A percentile compares a stretch with the other conserved stretches of the same genome.
Evolutionary conservation across 2,888 invertebrate genomes (phyloP).

Genomic region (Anticlea derivata): DNA sequence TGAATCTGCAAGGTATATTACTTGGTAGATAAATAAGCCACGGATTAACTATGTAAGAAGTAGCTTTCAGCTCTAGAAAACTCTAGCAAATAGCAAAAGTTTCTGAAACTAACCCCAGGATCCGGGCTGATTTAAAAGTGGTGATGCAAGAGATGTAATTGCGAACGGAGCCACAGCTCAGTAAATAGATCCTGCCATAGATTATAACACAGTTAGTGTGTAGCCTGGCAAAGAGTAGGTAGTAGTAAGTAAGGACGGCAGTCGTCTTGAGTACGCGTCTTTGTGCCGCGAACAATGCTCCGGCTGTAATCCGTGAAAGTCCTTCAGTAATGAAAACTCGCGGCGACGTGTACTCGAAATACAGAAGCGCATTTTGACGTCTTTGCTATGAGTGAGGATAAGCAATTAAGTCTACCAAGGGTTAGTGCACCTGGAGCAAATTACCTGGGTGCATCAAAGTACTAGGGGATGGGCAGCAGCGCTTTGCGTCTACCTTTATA

Average conservation of each 20-base stretch:
- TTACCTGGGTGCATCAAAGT: no score
- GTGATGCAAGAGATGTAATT: slow-evolving; percentile 38
- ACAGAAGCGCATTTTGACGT: slow-evolving; percentile 9
- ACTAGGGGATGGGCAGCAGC: no score
- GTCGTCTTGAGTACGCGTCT: slow-evolving; percentile 34
- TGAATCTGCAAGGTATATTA: no score
- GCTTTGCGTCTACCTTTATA: no score
- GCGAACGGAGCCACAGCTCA: slow-evolving; percentile 24
- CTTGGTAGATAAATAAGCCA: no score
- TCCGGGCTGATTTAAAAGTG: slow-evolving; percentile 31
- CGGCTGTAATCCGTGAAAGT: slow-evolving; percentile 37
- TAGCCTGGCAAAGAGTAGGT: slow-evolving; percentile 1
- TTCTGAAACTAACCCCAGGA: slow-evolving; percentile 24
- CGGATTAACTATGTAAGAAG: no score
- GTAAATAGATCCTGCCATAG: slow-evolving; percentile 7
- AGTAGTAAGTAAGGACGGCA: slow-evolving; percentile 18
- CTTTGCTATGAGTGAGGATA: background rate
- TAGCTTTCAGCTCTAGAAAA: slow-evolving; percentile 1
- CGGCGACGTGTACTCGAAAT: background rate
- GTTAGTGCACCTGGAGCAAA: no score
- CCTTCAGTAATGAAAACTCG: slow-evolving; percentile 40
- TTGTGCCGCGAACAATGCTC: slow-evolving; percentile 41
- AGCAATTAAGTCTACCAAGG: no score
- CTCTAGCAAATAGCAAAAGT: slow-evolving; percentile 12
- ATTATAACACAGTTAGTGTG: background rate